These are phyloP conservation scores for Cremastinae sp. DNA, from an alignment of 2,888 invertebrate genomes.

Conservation along the genomic window DNA sequence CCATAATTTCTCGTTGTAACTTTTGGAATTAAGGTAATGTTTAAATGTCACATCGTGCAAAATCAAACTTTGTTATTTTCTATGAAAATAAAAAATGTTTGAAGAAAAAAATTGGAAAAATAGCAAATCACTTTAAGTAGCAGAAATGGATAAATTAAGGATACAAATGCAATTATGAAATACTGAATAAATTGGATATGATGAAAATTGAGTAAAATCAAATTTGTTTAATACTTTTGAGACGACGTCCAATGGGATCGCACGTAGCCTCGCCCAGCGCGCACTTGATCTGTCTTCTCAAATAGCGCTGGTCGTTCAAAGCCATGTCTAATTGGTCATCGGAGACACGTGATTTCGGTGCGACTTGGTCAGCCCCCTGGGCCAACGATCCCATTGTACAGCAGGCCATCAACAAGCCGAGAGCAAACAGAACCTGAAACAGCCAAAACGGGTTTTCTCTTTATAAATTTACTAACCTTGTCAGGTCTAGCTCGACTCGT, in stretches of 20 bases:
- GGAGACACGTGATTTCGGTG: slow-evolving; percentile 81
- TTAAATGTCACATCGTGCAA: too few relatives aligned
- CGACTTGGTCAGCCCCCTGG: slow-evolving; percentile 55
- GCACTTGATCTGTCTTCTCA: slow-evolving; percentile 87
- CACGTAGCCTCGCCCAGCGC: slow-evolving; percentile 88
- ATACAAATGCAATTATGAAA: too few relatives aligned
- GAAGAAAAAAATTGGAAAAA: too few relatives aligned
- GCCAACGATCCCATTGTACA: slow-evolving; percentile 64
- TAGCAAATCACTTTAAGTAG: too few relatives aligned
- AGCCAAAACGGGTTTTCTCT: slow-evolving; percentile 47
- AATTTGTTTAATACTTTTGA: slow-evolving; percentile 83
- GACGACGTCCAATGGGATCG: slow-evolving; percentile 86
- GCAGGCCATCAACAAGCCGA: slow-evolving; percentile 63
- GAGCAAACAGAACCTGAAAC: slow-evolving; percentile 69
- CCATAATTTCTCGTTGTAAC: too few relatives aligned
- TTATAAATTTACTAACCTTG: too few relatives aligned
- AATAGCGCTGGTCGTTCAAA: slow-evolving; percentile 86
- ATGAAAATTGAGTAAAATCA: slow-evolving; percentile 35
- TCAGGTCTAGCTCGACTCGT: too few relatives aligned
- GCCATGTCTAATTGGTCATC: slow-evolving; percentile 86
- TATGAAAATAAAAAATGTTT: too few relatives aligned
- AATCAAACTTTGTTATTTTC: too few relatives aligned
- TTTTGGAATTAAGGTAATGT: too few relatives aligned
- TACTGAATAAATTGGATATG: too few relatives aligned
- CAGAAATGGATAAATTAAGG: too few relatives aligned